Percentiles rank a stretch among this genome's conserved stretches.
These are phyloP conservation scores for Typhlichthys eigenmanni DNA, from an alignment of 2,797 vertebrate species.

Conservation along the genomic window DNA sequence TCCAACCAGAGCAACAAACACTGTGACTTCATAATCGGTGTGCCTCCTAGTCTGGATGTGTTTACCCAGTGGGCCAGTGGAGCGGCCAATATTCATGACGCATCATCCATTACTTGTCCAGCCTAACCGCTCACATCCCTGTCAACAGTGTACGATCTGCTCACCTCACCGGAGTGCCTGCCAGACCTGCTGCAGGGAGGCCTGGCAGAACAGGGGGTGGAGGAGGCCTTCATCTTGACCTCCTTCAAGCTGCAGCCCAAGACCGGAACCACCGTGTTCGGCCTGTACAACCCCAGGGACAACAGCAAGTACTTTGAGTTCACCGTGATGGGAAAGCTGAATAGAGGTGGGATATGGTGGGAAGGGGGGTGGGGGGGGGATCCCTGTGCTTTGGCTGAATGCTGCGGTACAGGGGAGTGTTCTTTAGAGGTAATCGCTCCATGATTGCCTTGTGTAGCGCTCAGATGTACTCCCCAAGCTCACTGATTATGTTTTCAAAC, in stretches of 20 bases:
- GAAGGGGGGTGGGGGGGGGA: background rate
- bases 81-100: conserved; percentile 48
- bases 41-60: conserved; percentile 34
- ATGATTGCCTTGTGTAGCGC: too few species aligned
- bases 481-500: too few species aligned
- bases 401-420: too few species aligned
- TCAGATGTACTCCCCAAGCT: too few species aligned
- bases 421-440: too few species aligned
- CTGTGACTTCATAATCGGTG: conserved; percentile 31
- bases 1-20: conserved; percentile 36
- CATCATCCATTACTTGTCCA: conserved; percentile 37
- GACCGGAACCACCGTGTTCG: conserved; percentile 80
- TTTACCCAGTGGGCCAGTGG: conserved; percentile 32
- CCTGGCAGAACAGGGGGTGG: conserved; percentile 82
- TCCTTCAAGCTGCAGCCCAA: conserved; percentile 88
- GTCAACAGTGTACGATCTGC: conserved; percentile 90
- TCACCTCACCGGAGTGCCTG: conserved; percentile 87
- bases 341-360: conserved; percentile 83
- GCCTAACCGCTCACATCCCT: conserved; percentile 19
- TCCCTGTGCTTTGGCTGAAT: background rate
- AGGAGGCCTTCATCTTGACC: conserved; percentile 87
- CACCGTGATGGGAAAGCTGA: conserved; percentile 90
- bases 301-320: conserved; percentile 97
- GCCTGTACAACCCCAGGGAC: conserved; percentile 87
- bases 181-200: conserved; percentile 84